Evolutionary conservation across 2,888 invertebrate species (phyloP).

Genomic region (Metallyticus violacea): DNA sequence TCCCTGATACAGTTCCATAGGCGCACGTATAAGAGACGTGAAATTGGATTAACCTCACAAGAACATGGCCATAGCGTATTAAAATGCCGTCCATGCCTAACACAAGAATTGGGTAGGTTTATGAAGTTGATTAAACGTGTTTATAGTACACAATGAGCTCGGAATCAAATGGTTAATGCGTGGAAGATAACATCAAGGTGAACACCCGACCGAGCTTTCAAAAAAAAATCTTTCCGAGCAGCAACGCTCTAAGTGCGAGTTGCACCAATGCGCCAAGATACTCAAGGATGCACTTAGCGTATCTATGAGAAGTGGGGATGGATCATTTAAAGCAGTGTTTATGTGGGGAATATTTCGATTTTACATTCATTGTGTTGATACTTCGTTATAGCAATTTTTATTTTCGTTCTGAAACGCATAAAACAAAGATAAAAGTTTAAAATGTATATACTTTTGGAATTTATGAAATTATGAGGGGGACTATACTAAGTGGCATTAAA

Average conservation of each 20-base stretch:
- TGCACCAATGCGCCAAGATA: background rate
- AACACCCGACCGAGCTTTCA: background rate
- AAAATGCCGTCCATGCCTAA: background rate
- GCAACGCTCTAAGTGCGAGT: background rate
- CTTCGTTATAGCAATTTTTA: too few relatives aligned
- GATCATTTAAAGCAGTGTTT: too few relatives aligned
- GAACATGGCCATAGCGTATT: background rate
- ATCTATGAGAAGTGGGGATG: background rate
- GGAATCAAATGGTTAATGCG: constrained; percentile 13
- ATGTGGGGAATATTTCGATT: too few relatives aligned
- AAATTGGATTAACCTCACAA: background rate
- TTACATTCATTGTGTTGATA: too few relatives aligned
- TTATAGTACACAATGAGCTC: constrained; percentile 15
- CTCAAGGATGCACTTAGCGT: background rate
- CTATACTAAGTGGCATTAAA: too few relatives aligned
- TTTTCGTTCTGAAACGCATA: too few relatives aligned
- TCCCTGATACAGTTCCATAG: background rate
- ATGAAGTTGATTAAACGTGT: constrained; percentile 16
- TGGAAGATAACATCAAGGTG: constrained; percentile 9
- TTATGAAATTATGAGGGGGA: too few relatives aligned
- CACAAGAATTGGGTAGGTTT: constrained; percentile 4
- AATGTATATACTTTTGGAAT: too few relatives aligned
- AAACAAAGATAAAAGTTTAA: too few relatives aligned
- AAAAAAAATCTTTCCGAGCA: background rate
- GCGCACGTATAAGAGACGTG: background rate